A percentile compares a stretch with the other conserved stretches of the same genome.
phyloP scores from a whole-genome alignment of 2,797 vertebrate genomes.

The Gephyroberyx darwinii region DNA sequence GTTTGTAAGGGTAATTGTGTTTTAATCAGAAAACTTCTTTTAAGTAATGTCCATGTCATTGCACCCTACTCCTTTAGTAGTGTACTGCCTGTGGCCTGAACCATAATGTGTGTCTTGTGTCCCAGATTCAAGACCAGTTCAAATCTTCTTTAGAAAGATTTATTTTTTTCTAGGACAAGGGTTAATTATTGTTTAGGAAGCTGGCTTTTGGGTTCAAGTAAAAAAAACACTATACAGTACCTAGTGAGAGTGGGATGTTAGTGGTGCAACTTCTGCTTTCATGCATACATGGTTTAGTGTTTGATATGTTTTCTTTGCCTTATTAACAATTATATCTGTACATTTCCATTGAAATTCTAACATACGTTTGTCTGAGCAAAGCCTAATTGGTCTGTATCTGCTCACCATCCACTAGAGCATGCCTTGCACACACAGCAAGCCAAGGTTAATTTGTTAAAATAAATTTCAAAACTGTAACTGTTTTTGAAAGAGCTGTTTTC shows the following conservation, averaged over 20 bases:
- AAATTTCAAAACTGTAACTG: slow-evolving; percentile 33
- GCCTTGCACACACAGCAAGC: slow-evolving; percentile 12
- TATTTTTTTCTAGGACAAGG: neutral
- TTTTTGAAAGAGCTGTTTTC: neutral
- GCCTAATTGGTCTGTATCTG: slow-evolving; percentile 30
- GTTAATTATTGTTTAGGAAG: neutral
- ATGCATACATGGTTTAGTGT: no score
- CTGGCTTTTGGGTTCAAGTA: neutral
- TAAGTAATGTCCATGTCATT: neutral
- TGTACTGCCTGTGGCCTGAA: neutral
- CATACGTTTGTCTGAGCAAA: neutral
- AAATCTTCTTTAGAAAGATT: neutral
- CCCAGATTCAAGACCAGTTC: neutral
- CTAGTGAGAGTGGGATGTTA: no score
- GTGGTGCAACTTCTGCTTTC: no score
- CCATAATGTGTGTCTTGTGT: neutral
- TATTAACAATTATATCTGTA: neutral
- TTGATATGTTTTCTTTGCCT: neutral
- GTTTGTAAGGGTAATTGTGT: no score
- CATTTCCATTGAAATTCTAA: neutral
- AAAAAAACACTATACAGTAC: neutral
- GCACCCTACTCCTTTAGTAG: neutral
- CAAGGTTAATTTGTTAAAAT: slow-evolving; percentile 38
- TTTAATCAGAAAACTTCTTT: neutral
- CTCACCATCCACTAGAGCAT: slow-evolving; percentile 34